Conservation (phyloP, 35 echinoderm and acorn worm genomes). For the Amphiura filiformis region DNA sequence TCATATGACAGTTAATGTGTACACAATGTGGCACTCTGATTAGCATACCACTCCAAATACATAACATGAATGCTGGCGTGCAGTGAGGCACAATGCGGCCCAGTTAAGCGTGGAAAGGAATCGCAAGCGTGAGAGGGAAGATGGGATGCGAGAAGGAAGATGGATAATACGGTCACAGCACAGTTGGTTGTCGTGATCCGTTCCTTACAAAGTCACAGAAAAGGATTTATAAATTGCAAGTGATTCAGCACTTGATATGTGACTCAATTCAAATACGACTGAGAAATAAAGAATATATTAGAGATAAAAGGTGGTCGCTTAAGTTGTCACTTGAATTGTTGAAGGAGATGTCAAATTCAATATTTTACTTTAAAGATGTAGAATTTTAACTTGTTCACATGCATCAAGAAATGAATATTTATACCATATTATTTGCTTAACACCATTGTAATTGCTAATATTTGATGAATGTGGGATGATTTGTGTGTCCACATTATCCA, state of each 20-base stretch:
- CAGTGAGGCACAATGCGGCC: neutral
- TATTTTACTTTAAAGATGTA: too few species aligned
- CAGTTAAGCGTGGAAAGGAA: neutral
- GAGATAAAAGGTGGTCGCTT: neutral
- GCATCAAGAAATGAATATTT: too few species aligned
- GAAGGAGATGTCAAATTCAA: too few species aligned
- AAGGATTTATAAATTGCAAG: neutral
- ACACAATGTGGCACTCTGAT: neutral
- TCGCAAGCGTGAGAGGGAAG: neutral
- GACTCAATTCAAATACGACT: neutral
- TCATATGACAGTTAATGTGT: neutral
- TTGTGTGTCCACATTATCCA: too few species aligned
- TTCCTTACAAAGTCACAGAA: too few species aligned
- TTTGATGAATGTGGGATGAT: too few species aligned
- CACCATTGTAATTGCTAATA: too few species aligned
- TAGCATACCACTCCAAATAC: neutral
- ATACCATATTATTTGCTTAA: too few species aligned
- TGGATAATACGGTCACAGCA: neutral
- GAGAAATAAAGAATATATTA: neutral
- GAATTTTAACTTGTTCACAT: too few species aligned
- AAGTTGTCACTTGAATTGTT: neutral
- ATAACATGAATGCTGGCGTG: neutral
- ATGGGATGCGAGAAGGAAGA: neutral
- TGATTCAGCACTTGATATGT: neutral
- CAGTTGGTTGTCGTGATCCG: neutral